phyloP scores from a whole-genome alignment of 2,888 invertebrate species.

The Cataglyphis livida region DNA sequence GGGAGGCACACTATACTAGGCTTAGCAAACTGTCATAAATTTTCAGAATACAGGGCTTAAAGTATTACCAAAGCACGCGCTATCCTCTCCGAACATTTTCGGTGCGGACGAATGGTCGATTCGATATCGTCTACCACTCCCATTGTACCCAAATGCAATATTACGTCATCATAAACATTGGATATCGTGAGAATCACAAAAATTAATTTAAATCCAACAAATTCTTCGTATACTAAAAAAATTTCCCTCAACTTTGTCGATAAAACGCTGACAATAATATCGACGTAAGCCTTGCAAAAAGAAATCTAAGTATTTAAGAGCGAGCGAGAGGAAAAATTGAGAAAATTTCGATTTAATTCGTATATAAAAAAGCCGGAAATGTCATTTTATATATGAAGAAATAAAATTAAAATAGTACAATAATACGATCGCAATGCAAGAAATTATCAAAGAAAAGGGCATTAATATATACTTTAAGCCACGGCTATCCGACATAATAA shows the following conservation, averaged over 20 bases:
- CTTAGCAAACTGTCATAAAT: conserved; percentile 81
- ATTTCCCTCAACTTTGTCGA: neutral
- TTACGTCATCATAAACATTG: conserved; percentile 3
- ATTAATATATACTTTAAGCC: neutral
- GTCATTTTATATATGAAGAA: neutral
- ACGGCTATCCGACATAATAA: neutral
- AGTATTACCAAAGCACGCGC: conserved; percentile 68
- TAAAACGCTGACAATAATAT: neutral
- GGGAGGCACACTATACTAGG: conserved; percentile 77
- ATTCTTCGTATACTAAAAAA: neutral
- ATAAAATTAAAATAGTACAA: neutral
- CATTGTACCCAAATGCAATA: conserved; percentile 1
- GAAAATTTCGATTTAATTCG: neutral
- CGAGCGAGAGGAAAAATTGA: neutral
- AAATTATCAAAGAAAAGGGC: conserved; percentile 6
- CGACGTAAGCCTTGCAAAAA: neutral
- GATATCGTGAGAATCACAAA: neutral
- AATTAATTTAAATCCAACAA: conserved; percentile 10
- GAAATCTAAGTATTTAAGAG: neutral
- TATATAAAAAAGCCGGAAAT: neutral
- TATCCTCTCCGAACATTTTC: conserved; percentile 59
- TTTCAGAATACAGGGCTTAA: conserved; percentile 69
- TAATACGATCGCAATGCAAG: neutral
- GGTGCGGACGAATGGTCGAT: conserved; percentile 37
- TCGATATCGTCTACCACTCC: conserved; percentile 16